phyloP scores from a whole-genome alignment of 2,797 vertebrate genomes.

The Dendrocincla tyrannina region DNA sequence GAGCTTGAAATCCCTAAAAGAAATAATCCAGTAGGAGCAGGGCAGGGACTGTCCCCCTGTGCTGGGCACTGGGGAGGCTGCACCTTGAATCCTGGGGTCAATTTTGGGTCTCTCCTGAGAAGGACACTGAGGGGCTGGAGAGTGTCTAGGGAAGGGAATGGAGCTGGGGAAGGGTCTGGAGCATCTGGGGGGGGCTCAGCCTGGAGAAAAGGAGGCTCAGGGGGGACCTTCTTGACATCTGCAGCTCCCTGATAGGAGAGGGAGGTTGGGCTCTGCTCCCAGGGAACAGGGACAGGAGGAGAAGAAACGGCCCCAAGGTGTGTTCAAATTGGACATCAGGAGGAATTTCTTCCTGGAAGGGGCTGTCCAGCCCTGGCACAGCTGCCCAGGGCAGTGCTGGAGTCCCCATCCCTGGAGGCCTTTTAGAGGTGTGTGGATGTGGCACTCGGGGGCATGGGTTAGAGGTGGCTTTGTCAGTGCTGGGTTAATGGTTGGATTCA shows the following conservation, averaged over 20 bases:
- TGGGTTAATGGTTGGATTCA: background rate
- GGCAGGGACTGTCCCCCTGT: fast-evolving
- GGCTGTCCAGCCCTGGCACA: background rate
- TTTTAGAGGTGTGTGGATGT: fast-evolving
- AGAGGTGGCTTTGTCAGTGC: background rate
- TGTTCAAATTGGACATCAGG: fast-evolving
- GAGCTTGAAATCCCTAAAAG: fast-evolving
- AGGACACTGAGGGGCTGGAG: background rate
- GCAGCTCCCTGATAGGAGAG: background rate
- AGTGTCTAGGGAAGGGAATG: fast-evolving
- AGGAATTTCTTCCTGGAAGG: background rate
- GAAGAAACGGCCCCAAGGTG: fast-evolving
- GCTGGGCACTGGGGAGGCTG: fast-evolving
- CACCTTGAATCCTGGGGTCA: fast-evolving
- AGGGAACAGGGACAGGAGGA: background rate
- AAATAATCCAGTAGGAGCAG: background rate
- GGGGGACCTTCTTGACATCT: background rate
- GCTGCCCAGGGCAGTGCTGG: background rate
- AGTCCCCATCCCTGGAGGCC: background rate
- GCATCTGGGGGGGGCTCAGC: background rate
- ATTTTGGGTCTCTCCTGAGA: fast-evolving
- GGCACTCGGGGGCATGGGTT: background rate
- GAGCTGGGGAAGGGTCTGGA: background rate
- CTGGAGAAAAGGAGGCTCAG: background rate
- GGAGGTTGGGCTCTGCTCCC: background rate